Evolutionary conservation across 2,113 vertebrate genomes (phyloP).

Genomic region (Acrocephalus arundinaceus): DNA sequence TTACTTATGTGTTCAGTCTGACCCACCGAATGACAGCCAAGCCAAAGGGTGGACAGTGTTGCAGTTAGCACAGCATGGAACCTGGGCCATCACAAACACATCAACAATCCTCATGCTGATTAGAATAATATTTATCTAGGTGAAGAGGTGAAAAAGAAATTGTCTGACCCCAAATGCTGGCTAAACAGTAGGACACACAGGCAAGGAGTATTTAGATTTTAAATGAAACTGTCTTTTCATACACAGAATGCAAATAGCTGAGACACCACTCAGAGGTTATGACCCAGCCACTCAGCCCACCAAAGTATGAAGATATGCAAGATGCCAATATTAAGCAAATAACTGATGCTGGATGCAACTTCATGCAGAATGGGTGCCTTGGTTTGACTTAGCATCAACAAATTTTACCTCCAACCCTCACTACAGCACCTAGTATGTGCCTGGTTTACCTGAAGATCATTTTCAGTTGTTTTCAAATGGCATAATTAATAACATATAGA

Average conservation of each 20-base stretch:
- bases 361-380: background rate
- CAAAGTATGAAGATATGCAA: background rate
- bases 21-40: background rate
- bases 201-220: background rate
- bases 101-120: background rate
- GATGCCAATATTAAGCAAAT: background rate
- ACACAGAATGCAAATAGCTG: background rate
- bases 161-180: background rate
- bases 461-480: background rate
- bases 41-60: background rate
- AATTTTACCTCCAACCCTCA: background rate
- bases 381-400: background rate
- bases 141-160: background rate
- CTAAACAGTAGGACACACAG: background rate
- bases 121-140: background rate
- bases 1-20: background rate
- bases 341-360: background rate
- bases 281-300: background rate
- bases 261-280: background rate
- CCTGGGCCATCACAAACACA: background rate
- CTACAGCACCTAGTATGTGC: background rate
- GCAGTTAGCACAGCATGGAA: background rate
- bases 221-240: background rate
- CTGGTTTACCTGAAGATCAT: background rate
- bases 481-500: background rate